A percentile compares a stretch with the other conserved stretches of the same genome.
Evolutionary conservation across 2,797 vertebrate genomes (phyloP).

Genomic region (Craterocephalus amniculus): DNA sequence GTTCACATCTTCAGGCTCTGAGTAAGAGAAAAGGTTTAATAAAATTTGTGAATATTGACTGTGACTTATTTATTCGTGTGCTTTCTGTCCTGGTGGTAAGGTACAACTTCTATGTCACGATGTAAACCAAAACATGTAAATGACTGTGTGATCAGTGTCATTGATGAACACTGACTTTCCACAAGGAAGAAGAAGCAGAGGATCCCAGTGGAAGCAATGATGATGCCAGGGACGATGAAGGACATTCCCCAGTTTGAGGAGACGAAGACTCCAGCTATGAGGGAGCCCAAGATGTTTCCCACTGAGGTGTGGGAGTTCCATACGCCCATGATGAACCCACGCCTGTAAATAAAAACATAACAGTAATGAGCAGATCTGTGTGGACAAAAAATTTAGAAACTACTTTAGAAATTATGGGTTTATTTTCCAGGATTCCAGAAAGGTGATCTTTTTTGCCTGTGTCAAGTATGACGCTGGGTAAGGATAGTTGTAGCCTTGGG

Average conservation of each 20-base stretch:
- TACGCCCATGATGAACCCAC: conserved; percentile 97
- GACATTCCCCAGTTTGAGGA: conserved; percentile 92
- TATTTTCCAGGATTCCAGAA: background rate
- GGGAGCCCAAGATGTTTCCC: conserved; percentile 95
- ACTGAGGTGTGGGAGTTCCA: conserved; percentile 99
- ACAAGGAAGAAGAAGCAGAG: conserved; percentile 95
- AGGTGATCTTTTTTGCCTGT: background rate
- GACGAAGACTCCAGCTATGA: conserved; percentile 92
- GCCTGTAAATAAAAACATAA: conserved; percentile 75
- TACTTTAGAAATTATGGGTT: background rate
- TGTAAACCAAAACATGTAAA: background rate
- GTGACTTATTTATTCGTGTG: background rate
- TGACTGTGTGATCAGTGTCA: background rate
- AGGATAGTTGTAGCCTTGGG: too few relatives aligned
- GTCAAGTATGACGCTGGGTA: too few relatives aligned
- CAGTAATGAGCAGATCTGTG: background rate
- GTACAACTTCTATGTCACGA: background rate
- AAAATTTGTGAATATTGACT: background rate
- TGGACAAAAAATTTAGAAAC: background rate
- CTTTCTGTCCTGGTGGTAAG: background rate
- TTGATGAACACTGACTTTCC: conserved; percentile 82
- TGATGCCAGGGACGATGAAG: conserved; percentile 92
- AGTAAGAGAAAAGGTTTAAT: conserved; percentile 19
- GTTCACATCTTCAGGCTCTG: conserved; percentile 94
- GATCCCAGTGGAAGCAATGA: conserved; percentile 86